Conservation (phyloP, 53 echinoderm and acorn worm species). For the Temnopleurus reevesii region DNA sequence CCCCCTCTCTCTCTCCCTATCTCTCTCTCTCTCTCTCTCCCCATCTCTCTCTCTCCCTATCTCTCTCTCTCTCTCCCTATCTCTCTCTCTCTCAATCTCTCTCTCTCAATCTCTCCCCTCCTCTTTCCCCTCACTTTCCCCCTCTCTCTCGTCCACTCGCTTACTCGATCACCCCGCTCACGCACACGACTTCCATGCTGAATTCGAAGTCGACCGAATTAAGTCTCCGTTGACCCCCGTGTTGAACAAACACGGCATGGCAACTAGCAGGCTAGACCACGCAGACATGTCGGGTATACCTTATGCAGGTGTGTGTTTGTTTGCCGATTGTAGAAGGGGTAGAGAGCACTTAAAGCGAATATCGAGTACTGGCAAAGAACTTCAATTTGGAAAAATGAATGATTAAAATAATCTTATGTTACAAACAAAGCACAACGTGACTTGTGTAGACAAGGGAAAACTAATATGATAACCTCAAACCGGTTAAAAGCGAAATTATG, state of each 20-base stretch:
- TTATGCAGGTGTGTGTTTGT: conserved; percentile 4
- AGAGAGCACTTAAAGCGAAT: no score
- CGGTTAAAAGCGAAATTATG: no score
- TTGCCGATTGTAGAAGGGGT: no score
- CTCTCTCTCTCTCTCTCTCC: not conserved
- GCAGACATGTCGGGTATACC: not conserved
- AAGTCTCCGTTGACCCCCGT: conserved; percentile 3
- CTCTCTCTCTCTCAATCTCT: not conserved
- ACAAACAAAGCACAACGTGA: no score
- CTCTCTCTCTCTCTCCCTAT: conserved; percentile 17
- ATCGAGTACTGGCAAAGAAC: no score
- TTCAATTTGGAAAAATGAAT: no score
- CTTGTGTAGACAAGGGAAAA: no score
- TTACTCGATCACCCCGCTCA: not conserved
- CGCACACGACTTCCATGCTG: conserved; percentile 38
- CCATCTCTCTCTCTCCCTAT: not conserved
- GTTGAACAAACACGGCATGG: conserved; percentile 44
- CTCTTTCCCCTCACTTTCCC: not conserved
- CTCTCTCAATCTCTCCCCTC: not conserved
- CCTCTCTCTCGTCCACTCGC: not conserved
- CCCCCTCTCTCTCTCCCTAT: not conserved
- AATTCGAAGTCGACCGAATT: conserved; percentile 8
- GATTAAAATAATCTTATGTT: no score
- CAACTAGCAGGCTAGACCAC: conserved; percentile 39
- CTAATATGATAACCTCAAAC: no score